A percentile compares a stretch with the other conserved stretches of the same genome.
These are phyloP conservation scores for Centropyge bicolor DNA, from an alignment of 2,797 vertebrate species.

Conservation along the genomic window DNA sequence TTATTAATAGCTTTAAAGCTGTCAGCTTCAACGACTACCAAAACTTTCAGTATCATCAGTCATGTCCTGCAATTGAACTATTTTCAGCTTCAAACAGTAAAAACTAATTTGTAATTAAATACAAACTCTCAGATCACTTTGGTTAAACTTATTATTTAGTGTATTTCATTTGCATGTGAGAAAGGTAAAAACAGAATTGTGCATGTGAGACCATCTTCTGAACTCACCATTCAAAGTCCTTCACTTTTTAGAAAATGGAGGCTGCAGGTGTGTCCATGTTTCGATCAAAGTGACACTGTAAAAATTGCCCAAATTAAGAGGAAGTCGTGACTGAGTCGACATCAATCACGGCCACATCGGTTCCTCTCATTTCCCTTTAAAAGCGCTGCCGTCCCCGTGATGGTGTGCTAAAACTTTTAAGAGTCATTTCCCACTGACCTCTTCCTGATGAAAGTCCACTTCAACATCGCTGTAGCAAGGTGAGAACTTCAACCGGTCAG, in stretches of 20 bases:
- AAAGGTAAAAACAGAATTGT: neutral
- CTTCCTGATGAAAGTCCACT: neutral
- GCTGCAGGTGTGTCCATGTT: neutral
- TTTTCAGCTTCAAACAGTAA: slow-evolving; percentile 27
- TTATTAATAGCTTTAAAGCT: slow-evolving; percentile 35
- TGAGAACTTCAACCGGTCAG: neutral
- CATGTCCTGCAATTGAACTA: neutral
- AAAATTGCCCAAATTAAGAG: neutral
- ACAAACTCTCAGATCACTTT: slow-evolving; percentile 7
- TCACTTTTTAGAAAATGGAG: neutral
- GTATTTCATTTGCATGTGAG: slow-evolving; percentile 18
- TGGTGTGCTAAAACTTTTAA: neutral
- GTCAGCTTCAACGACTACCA: slow-evolving; percentile 10
- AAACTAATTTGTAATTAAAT: slow-evolving; percentile 7
- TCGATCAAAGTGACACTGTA: neutral
- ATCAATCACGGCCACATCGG: neutral
- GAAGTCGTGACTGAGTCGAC: neutral
- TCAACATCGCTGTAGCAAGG: neutral
- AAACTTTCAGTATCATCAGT: neutral
- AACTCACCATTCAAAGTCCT: neutral
- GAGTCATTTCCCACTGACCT: no score
- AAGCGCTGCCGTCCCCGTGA: neutral
- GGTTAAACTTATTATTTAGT: slow-evolving; percentile 4
- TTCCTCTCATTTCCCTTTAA: neutral
- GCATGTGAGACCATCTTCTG: slow-evolving; percentile 1